phyloP scores from a whole-genome alignment of 1,140 invertebrate genomes.

The Bathynomus jamesi region DNA sequence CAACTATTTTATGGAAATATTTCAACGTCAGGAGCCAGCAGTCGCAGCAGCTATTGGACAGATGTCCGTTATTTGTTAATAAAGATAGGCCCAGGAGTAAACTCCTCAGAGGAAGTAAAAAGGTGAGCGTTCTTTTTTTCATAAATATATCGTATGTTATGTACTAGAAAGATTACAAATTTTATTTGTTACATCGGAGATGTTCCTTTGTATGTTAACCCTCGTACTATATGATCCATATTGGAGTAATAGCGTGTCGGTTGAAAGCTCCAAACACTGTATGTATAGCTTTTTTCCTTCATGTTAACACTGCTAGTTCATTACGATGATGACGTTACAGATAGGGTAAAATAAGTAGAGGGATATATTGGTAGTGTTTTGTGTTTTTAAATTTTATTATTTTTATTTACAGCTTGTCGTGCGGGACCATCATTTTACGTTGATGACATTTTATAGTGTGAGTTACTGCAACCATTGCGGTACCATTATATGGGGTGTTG shows the following conservation, averaged over 20 bases:
- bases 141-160: background rate
- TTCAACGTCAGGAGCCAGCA: constrained; percentile 56
- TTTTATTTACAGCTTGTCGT: constrained; percentile 52
- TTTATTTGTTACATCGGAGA: background rate
- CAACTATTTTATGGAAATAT: constrained; percentile 62
- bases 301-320: too few species aligned
- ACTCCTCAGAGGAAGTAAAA: constrained; percentile 59
- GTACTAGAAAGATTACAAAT: background rate
- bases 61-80: constrained; percentile 66
- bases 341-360: too few species aligned
- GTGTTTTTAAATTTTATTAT: too few species aligned
- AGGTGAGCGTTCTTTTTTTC: constrained; percentile 46
- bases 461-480: constrained; percentile 90
- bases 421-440: constrained; percentile 80
- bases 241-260: too few species aligned
- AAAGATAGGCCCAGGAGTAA: constrained; percentile 72
- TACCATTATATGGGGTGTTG: constrained; percentile 81
- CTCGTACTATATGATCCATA: too few species aligned
- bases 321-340: too few species aligned
- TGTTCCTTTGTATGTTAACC: background rate
- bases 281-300: too few species aligned
- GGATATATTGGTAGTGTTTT: too few species aligned
- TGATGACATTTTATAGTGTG: constrained; percentile 78
- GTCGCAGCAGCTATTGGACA: constrained; percentile 51
- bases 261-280: too few species aligned